Evolutionary conservation across 2,888 invertebrate species (phyloP).

Genomic region (Anarsia innoxiella): DNA sequence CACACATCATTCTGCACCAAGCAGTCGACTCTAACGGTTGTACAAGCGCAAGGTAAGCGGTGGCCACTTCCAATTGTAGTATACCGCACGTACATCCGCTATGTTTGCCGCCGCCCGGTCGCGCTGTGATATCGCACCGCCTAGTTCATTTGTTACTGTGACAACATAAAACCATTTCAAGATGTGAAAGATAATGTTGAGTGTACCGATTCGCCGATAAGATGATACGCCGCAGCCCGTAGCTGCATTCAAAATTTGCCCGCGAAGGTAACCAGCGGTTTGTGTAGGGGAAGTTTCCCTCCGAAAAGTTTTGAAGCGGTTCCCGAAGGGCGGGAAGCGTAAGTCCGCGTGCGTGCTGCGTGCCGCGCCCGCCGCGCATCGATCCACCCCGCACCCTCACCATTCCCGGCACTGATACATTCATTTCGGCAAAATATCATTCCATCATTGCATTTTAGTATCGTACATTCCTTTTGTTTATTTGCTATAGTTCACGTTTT

Average conservation of each 20-base stretch:
- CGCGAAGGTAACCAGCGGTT: conserved; percentile 45
- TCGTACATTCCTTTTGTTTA: conserved; percentile 65
- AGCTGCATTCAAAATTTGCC: conserved; percentile 49
- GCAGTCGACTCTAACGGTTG: conserved; percentile 75
- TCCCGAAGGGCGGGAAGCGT: conserved; percentile 70
- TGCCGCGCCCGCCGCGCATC: conserved; percentile 56
- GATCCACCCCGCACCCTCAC: conserved; percentile 68
- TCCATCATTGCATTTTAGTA: conserved; percentile 70
- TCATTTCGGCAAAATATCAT: conserved; percentile 72
- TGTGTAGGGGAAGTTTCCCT: conserved; percentile 54
- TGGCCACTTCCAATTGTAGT: conserved; percentile 47
- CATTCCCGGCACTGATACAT: conserved; percentile 65
- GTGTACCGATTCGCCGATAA: conserved; percentile 49
- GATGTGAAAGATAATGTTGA: conserved; percentile 63
- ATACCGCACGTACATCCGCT: conserved; percentile 32
- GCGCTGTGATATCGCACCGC: conserved; percentile 30
- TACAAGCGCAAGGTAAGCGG: conserved; percentile 73
- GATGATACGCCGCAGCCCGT: conserved; percentile 37
- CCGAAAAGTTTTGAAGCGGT: conserved; percentile 66
- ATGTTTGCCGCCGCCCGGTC: conserved; percentile 29
- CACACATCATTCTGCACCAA: conserved; percentile 72
- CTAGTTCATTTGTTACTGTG: conserved; percentile 41
- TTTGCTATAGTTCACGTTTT: conserved; percentile 65
- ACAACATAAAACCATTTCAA: conserved; percentile 46
- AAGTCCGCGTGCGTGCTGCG: conserved; percentile 64